These are phyloP conservation scores for Archegozetes longisetosus DNA, from an alignment of 1,140 invertebrate genomes.

Conservation along the genomic window DNA sequence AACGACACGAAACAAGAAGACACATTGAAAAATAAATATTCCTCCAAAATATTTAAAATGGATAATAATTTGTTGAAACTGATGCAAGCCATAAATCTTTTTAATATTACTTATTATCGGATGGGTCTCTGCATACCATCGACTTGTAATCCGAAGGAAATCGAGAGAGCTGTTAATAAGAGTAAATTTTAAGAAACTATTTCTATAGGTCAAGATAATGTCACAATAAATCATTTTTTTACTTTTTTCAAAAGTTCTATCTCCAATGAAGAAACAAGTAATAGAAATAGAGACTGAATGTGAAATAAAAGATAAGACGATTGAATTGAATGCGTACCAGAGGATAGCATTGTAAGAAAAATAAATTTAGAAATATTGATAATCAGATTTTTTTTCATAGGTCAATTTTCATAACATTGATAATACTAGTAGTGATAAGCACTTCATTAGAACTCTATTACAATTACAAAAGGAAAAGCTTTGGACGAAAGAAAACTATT, in stretches of 20 bases:
- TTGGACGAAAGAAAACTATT: neutral
- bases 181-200: neutral
- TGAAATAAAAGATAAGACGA: neutral
- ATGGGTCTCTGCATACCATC: constrained; percentile 11
- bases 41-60: neutral
- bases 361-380: neutral
- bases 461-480: neutral
- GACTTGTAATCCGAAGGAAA: constrained; percentile 1
- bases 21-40: neutral
- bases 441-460: constrained; percentile 3
- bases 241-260: neutral
- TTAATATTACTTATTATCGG: constrained; percentile 3
- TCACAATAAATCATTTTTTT: neutral
- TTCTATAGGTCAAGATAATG: too few species aligned
- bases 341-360: constrained; percentile 6
- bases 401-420: neutral
- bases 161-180: constrained; percentile 10
- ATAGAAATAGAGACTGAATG: constrained; percentile 11
- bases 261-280: neutral
- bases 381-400: neutral
- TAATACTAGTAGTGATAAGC: neutral
- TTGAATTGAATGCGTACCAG: constrained; percentile 6
- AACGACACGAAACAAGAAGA: neutral
- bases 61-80: constrained; percentile 7
- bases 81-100: constrained; percentile 4